Percentiles rank a stretch among this genome's conserved stretches.
Evolutionary conservation across 2,888 invertebrate genomes (phyloP).

Genomic region (Morpho deidamia): DNA sequence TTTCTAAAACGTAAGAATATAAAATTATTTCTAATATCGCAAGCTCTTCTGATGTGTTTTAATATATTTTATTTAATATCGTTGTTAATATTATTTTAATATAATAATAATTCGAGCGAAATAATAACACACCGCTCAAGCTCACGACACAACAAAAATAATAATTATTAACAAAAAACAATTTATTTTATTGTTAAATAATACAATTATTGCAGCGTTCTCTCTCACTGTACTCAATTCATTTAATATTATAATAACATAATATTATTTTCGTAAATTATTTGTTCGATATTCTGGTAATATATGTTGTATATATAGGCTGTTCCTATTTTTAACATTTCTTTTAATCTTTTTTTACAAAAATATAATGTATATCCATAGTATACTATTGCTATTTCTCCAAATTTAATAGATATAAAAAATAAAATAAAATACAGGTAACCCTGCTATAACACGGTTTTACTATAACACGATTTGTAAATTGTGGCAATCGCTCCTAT

Average conservation of each 20-base stretch:
- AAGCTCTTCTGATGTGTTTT: slow-evolving; percentile 7
- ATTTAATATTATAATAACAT: slow-evolving; percentile 22
- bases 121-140: slow-evolving; percentile 27
- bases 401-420: neutral
- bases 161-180: slow-evolving; percentile 34
- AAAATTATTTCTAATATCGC: neutral
- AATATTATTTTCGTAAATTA: slow-evolving; percentile 1
- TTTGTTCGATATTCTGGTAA: slow-evolving; percentile 18
- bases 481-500: too few species aligned
- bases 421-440: neutral
- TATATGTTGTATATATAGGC: neutral
- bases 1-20: neutral
- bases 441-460: too few species aligned
- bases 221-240: slow-evolving; percentile 12
- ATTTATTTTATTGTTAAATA: slow-evolving; percentile 26
- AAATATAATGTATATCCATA: neutral
- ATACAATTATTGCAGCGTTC: slow-evolving; percentile 23
- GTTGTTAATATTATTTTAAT: slow-evolving; percentile 3
- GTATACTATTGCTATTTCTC: neutral
- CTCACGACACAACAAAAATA: slow-evolving; percentile 7
- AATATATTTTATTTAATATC: slow-evolving; percentile 2
- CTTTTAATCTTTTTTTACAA: neutral
- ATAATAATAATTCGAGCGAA: slow-evolving; percentile 38
- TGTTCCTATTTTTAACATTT: neutral
- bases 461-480: too few species aligned